Evolutionary conservation across 2,797 vertebrate species (phyloP).

Genomic region (Platalea minor): DNA sequence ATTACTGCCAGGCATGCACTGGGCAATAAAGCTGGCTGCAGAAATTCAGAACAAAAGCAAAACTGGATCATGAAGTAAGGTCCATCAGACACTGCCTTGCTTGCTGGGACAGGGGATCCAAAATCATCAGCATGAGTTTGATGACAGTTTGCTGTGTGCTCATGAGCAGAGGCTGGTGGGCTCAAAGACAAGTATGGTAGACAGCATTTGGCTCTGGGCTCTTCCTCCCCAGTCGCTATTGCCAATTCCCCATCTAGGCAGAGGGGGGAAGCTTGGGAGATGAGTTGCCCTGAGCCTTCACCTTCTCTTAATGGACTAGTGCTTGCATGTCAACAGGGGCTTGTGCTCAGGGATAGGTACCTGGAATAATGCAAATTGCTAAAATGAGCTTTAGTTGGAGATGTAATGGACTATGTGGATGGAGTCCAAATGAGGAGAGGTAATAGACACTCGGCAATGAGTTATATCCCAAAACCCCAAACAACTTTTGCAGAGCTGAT

Average conservation of each 20-base stretch:
- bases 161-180: neutral
- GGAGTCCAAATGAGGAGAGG: constrained; percentile 1
- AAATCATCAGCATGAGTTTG: neutral
- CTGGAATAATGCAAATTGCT: neutral
- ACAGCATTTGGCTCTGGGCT: neutral
- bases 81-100: rapidly evolving
- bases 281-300: neutral
- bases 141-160: neutral
- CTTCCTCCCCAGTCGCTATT: neutral
- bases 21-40: neutral
- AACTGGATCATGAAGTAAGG: neutral
- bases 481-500: neutral
- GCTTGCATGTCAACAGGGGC: neutral
- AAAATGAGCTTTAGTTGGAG: neutral
- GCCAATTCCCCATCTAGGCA: neutral
- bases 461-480: constrained; percentile 1
- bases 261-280: neutral
- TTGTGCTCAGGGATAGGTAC: neutral
- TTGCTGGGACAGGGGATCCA: neutral
- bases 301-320: neutral
- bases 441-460: neutral
- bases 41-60: neutral
- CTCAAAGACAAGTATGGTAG: neutral
- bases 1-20: neutral
- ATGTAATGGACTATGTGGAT: constrained; percentile 20